Percentiles rank a stretch among this genome's conserved stretches.
These are phyloP conservation scores for Phrynocephalus guinanensis DNA, from an alignment of 2,797 vertebrate species.

Conservation along the genomic window DNA sequence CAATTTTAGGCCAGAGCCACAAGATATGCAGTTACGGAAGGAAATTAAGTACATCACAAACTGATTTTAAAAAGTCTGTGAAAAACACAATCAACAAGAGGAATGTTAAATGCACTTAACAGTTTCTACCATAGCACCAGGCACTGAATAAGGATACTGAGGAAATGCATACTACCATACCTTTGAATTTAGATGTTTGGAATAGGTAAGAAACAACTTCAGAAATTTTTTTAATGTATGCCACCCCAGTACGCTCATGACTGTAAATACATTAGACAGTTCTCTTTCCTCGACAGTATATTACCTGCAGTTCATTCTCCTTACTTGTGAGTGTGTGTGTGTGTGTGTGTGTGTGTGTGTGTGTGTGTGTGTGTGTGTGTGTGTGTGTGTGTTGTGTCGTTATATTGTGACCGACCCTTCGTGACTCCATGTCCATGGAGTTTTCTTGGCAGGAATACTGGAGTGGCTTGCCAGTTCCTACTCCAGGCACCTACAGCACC, in stretches of 20 bases:
- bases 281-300: background rate
- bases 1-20: background rate
- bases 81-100: background rate
- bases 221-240: no score
- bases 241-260: background rate
- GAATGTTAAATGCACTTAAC: background rate
- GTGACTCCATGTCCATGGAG: no score
- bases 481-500: no score
- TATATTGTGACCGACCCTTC: no score
- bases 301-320: background rate
- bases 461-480: no score
- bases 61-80: background rate
- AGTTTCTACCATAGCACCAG: background rate
- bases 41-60: background rate
- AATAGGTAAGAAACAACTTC: no score
- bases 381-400: no score
- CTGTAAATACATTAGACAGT: background rate
- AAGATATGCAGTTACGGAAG: background rate
- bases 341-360: no score
- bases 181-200: background rate
- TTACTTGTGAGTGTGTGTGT: background rate
- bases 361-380: no score
- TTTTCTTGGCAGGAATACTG: no score
- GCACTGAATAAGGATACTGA: background rate
- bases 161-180: slow-evolving; percentile 1